Conservation (phyloP, 2,888 invertebrate species). For the Cremastinae sp. region DNA sequence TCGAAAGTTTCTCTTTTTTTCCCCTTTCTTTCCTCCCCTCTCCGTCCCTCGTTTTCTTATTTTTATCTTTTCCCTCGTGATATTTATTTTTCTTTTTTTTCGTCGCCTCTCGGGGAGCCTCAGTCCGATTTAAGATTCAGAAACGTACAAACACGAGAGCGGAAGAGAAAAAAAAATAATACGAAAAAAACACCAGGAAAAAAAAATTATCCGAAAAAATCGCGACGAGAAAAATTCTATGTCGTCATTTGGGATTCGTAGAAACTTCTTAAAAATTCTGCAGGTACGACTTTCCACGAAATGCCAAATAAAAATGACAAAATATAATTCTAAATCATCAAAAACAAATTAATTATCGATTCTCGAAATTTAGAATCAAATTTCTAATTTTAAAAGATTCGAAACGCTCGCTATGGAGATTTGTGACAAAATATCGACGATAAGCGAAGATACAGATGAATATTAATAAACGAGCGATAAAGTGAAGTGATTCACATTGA, state of each 20-base stretch:
- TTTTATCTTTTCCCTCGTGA: too few relatives aligned
- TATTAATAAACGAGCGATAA: conserved; percentile 10
- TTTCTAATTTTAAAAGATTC: neutral
- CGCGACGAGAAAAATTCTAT: too few relatives aligned
- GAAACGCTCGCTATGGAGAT: neutral
- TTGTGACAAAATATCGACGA: neutral
- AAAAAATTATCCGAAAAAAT: too few relatives aligned
- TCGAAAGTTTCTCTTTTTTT: conserved; percentile 22
- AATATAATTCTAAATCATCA: neutral
- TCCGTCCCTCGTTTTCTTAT: conserved; percentile 1
- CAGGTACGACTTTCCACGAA: conserved; percentile 27
- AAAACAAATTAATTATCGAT: neutral
- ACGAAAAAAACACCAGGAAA: conserved; percentile 1
- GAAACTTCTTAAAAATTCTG: conserved; percentile 13
- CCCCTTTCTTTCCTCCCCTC: neutral
- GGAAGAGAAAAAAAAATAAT: neutral
- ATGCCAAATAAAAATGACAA: neutral
- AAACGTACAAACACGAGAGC: conserved; percentile 12
- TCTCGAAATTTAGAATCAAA: neutral
- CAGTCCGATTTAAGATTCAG: conserved; percentile 7
- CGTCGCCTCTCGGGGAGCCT: neutral
- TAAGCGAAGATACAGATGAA: neutral
- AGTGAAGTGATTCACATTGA: conserved; percentile 13
- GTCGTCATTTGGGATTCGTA: conserved; percentile 28
- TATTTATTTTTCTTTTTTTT: neutral